Evolutionary conservation across 1,140 invertebrate species (phyloP).

Genomic region (Drosophila miranda): DNA sequence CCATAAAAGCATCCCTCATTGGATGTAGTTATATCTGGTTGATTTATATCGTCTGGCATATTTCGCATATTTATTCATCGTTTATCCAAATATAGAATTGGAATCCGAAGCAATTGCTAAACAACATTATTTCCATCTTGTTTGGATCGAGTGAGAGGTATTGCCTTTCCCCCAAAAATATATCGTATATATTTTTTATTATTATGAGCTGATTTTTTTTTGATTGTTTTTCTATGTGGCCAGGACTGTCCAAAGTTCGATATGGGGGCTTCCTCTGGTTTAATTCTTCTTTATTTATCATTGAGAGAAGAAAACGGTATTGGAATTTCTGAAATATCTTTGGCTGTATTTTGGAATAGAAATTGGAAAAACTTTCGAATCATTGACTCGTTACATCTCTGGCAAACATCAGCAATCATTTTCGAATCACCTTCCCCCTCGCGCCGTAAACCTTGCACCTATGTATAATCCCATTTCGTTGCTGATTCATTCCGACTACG

Average conservation of each 20-base stretch:
- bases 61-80: constrained; percentile 56
- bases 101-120: constrained; percentile 22
- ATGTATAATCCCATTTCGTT: constrained; percentile 22
- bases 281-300: constrained; percentile 6
- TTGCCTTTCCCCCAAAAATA: constrained; percentile 14
- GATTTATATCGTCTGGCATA: constrained; percentile 61
- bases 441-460: constrained; percentile 8
- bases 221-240: constrained; percentile 3
- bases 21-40: constrained; percentile 50
- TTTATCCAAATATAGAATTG: constrained; percentile 44
- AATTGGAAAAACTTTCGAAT: constrained; percentile 8
- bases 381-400: constrained; percentile 21
- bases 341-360: background rate
- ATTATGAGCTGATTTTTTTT: constrained; percentile 54
- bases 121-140: background rate
- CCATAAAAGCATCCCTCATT: constrained; percentile 55
- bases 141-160: background rate
- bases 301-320: constrained; percentile 1
- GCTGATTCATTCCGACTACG: constrained; percentile 48
- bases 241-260: constrained; percentile 16
- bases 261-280: background rate
- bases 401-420: constrained; percentile 24
- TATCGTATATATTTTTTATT: constrained; percentile 11
- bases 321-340: constrained; percentile 10
- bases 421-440: background rate